Base-by-base conservation (phyloP, 2,113 vertebrate genomes). In the Scatophagus argus region DNA sequence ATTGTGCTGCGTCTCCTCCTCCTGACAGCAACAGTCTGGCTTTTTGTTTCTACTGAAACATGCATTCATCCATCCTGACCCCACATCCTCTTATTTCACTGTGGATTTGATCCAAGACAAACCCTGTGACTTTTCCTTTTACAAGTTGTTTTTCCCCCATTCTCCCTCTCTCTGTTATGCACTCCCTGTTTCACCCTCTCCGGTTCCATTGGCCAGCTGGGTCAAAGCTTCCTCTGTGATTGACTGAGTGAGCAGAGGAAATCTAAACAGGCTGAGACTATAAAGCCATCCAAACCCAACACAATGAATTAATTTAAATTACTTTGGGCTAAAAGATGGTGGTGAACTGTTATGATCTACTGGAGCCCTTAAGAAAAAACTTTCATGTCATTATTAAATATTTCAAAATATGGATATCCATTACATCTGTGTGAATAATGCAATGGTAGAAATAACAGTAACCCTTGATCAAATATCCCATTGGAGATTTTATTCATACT, bases 31-130 rank as follows among this genome's bases (percentile, higher is more conserved):
- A 0, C 11, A 27, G 4, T 34, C 31, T 34, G 39, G 21, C 14
- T 27, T 11, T 76, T 56, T 75, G 66, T 34, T 61, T 77, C 38
- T 29, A 1, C 27, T 36, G n/a, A 70, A 55, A 58, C 64, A n/a
- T 5, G 12, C 23, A 14, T 34, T 36, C 70, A 64, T 9, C 27
- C 70, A 64, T 9, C 27, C 71, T 3, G 23, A 58, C 63, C 64
- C 12, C 62, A 73, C 34, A 29, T 74, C 55, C 70, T 63, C 49
- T 19, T 17, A 21, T 21, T 54, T 34, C 16, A 8, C 27, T 21
- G 25, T 19, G 49, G 27, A 11, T 49, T 27, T 19, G 43, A 71
- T 51, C 51, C 74, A 66, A 34, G 55, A 77, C 60, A 72, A 77
- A 13, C 46, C 51, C 43, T 77, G 60, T 43, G 43, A 41, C 16